These are phyloP conservation scores for Portevinia maculata DNA, from an alignment of 2,888 invertebrate genomes.

Conservation along the genomic window DNA sequence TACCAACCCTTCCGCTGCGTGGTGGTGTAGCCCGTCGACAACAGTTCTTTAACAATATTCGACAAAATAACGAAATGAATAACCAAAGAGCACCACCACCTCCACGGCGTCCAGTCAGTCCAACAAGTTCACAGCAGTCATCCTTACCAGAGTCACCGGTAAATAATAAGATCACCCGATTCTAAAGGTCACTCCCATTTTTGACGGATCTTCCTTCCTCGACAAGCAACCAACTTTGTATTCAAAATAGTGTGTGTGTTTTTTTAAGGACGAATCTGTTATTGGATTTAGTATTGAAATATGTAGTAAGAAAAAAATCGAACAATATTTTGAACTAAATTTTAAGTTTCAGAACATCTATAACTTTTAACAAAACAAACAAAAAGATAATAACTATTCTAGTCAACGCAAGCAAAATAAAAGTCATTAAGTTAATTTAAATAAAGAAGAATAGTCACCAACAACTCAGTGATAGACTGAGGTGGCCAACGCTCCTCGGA, in stretches of 20 bases:
- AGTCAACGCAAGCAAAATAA: constrained; percentile 49
- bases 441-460: not conserved
- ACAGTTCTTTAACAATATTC: constrained; percentile 82
- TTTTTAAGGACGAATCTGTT: constrained; percentile 19
- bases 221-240: constrained; percentile 17
- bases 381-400: constrained; percentile 54
- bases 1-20: constrained; percentile 82
- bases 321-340: constrained; percentile 24
- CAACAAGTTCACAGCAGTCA: constrained; percentile 79
- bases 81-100: constrained; percentile 79
- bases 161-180: constrained; percentile 82
- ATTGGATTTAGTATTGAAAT: constrained; percentile 8
- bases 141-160: constrained; percentile 80
- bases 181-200: constrained; percentile 75
- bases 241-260: not conserved
- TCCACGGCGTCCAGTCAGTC: constrained; percentile 77
- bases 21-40: constrained; percentile 81
- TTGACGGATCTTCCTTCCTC: constrained; percentile 30
- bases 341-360: constrained; percentile 28
- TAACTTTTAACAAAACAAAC: constrained; percentile 24
- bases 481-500: constrained; percentile 24
- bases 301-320: constrained; percentile 5
- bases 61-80: constrained; percentile 80
- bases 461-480: constrained; percentile 5
- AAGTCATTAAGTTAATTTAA: constrained; percentile 44